A percentile compares a stretch with the other conserved stretches of the same genome.
Evolutionary conservation across 2,113 vertebrate genomes (phyloP).

Genomic region (Colossoma macropomum): DNA sequence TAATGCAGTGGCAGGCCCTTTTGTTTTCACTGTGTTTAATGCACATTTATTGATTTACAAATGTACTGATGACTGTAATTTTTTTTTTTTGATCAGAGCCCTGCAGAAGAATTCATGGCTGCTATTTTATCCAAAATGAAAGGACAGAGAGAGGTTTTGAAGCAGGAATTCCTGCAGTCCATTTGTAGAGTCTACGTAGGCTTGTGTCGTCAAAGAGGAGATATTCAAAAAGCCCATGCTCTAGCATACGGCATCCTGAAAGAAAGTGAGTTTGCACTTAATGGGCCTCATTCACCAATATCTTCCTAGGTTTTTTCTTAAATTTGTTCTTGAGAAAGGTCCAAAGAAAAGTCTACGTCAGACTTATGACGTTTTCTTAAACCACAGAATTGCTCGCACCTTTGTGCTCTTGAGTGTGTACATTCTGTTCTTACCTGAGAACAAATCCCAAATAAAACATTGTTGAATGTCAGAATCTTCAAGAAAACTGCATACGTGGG

Average conservation of each 20-base stretch:
- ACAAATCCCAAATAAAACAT: no score
- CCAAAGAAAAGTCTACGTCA: no score
- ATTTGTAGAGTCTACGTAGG: constrained; percentile 90
- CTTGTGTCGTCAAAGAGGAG: constrained; percentile 85
- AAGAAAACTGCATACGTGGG: no score
- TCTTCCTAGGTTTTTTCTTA: no score
- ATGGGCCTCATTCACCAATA: not conserved
- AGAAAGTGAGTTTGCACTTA: constrained; percentile 79
- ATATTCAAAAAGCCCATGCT: constrained; percentile 86
- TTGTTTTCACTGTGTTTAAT: not conserved
- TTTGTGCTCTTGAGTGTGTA: no score
- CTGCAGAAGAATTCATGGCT: constrained; percentile 79
- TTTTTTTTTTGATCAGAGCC: constrained; percentile 61
- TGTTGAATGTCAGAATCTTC: no score
- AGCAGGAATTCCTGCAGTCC: constrained; percentile 78
- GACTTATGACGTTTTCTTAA: no score
- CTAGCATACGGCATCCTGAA: constrained; percentile 88
- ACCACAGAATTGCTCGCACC: no score
- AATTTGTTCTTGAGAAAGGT: no score
- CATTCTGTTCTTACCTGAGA: no score
- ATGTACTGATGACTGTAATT: constrained; percentile 7
- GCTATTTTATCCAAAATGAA: constrained; percentile 85
- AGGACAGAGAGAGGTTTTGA: constrained; percentile 69
- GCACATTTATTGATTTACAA: constrained; percentile 32
- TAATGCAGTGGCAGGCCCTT: not conserved